These are phyloP conservation scores for Leucoraja ocellata DNA, from an alignment of 2,797 vertebrate species.

Conservation along the genomic window DNA sequence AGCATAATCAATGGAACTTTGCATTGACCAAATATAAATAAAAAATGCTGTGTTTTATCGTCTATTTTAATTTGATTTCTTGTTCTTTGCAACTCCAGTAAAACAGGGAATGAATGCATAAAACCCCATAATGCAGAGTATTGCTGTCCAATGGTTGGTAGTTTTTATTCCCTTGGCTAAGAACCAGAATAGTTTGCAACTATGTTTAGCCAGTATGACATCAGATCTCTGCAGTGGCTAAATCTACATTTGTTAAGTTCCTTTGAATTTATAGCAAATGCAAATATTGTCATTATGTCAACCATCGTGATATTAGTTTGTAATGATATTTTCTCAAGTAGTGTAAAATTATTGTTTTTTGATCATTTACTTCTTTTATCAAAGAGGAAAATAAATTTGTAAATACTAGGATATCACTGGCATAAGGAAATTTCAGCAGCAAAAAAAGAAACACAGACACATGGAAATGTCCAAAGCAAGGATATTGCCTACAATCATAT, in stretches of 20 bases:
- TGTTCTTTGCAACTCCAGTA: not conserved
- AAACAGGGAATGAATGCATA: not conserved
- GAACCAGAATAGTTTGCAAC: too few species aligned
- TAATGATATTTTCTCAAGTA: not conserved
- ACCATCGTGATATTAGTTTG: not conserved
- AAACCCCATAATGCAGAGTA: too few species aligned
- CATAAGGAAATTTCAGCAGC: not conserved
- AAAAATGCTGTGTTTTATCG: not conserved
- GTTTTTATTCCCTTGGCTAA: not conserved
- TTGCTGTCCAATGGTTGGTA: not conserved
- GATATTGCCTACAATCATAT: not conserved
- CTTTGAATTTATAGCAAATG: not conserved
- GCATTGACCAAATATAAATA: not conserved
- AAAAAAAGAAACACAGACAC: not conserved
- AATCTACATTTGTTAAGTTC: not conserved
- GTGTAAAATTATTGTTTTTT: not conserved
- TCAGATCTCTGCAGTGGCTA: not conserved
- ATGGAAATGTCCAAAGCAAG: not conserved
- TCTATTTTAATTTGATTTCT: not conserved
- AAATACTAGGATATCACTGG: too few species aligned
- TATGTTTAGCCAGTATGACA: not conserved
- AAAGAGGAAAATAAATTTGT: not conserved
- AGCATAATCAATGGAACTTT: not conserved
- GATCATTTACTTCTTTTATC: not conserved
- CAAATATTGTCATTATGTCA: not conserved